Evolutionary conservation across 2,113 vertebrate species (phyloP).

Genomic region (Charina bottae): DNA sequence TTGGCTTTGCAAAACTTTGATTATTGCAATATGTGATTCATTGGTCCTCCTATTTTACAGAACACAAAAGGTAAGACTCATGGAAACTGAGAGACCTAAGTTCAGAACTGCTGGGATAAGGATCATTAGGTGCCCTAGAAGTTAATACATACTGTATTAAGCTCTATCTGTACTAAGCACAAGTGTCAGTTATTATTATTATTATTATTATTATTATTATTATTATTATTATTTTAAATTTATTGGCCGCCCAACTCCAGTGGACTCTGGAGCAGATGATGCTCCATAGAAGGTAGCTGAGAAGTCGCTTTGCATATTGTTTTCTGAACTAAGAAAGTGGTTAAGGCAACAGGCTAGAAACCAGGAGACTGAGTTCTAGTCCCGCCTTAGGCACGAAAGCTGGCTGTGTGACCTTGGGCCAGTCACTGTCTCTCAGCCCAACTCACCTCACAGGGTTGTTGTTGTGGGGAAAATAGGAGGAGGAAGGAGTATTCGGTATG

Average conservation of each 20-base stretch:
- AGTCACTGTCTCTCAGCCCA: too few relatives aligned
- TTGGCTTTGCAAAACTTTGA: background rate
- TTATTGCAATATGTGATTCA: background rate
- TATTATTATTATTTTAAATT: background rate
- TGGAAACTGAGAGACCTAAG: background rate
- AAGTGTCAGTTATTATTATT: background rate
- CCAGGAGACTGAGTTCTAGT: too few relatives aligned
- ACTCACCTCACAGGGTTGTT: too few relatives aligned
- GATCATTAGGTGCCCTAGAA: background rate
- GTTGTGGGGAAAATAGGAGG: too few relatives aligned
- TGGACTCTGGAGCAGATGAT: background rate
- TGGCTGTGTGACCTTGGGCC: too few relatives aligned
- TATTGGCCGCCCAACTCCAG: background rate
- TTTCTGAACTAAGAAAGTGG: background rate
- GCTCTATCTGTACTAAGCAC: background rate
- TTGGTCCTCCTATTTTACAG: background rate
- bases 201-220: background rate
- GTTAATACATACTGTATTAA: background rate
- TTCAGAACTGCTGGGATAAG: background rate
- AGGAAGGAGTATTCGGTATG: too few relatives aligned
- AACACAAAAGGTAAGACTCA: background rate
- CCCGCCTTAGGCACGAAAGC: too few relatives aligned
- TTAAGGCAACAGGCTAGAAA: too few relatives aligned
- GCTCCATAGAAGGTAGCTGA: background rate
- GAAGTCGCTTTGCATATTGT: background rate